A percentile compares a stretch with the other conserved stretches of the same genome.
Conservation (phyloP, 2,888 invertebrate genomes). For the Palloptera scutellata region DNA sequence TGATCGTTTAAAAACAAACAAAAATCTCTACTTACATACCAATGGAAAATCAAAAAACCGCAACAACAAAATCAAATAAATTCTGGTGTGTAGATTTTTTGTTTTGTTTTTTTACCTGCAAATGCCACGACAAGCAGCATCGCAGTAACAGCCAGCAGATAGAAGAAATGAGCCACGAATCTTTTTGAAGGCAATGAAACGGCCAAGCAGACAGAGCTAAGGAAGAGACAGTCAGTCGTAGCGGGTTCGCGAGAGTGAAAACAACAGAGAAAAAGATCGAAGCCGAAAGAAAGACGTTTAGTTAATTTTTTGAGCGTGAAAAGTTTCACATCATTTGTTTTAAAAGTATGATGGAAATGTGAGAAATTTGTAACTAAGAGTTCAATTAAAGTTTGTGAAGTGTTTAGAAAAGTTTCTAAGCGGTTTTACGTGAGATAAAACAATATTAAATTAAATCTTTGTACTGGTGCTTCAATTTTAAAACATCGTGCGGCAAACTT, state of each 20-base stretch:
- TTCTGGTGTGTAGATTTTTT: conserved; percentile 12
- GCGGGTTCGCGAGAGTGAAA: conserved; percentile 40
- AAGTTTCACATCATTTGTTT: too few species aligned
- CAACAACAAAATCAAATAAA: conserved; percentile 19
- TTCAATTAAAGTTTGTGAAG: too few species aligned
- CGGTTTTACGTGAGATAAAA: too few species aligned
- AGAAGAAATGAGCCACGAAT: conserved; percentile 11
- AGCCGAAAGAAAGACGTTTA: neutral
- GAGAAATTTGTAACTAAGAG: too few species aligned
- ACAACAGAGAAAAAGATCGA: conserved; percentile 23
- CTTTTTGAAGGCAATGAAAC: conserved; percentile 18
- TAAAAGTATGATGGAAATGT: too few species aligned
- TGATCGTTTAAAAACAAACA: neutral
- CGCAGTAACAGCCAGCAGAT: conserved; percentile 27
- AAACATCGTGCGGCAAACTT: neutral
- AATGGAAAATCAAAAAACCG: conserved; percentile 20
- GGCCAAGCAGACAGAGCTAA: conserved; percentile 27
- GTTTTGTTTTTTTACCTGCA: conserved; percentile 22
- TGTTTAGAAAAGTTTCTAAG: too few species aligned
- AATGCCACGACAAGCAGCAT: conserved; percentile 13
- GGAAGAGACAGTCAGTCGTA: conserved; percentile 36
- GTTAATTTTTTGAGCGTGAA: too few species aligned
- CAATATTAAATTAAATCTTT: neutral
- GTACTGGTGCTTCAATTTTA: neutral
- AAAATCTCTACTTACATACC: neutral